These are phyloP conservation scores for Dryadula phaetusa DNA, from an alignment of 2,888 invertebrate genomes.

Conservation along the genomic window DNA sequence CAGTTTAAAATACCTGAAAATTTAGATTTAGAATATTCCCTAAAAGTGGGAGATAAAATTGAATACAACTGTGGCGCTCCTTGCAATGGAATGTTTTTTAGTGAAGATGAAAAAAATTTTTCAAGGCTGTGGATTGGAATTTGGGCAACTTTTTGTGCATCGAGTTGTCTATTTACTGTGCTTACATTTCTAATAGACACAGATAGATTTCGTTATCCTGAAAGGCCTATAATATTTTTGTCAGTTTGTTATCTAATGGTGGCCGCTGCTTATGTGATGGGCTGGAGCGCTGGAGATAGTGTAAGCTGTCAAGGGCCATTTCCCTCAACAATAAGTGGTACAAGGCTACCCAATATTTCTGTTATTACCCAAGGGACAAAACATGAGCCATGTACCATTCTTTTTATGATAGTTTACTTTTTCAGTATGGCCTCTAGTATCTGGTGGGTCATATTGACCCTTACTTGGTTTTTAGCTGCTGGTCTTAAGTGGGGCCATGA, in stretches of 20 bases:
- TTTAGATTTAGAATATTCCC: conserved; percentile 92
- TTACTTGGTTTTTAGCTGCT: conserved; percentile 98
- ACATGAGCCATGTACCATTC: conserved; percentile 93
- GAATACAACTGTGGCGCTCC: conserved; percentile 93
- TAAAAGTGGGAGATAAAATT: conserved; percentile 91
- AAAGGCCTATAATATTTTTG: conserved; percentile 98
- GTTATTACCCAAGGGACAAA: conserved; percentile 95
- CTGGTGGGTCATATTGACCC: conserved; percentile 98
- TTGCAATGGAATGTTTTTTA: conserved; percentile 96
- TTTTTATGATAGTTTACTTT: conserved; percentile 98
- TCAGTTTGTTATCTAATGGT: conserved; percentile 98
- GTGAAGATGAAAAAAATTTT: conserved; percentile 90
- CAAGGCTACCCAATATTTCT: conserved; percentile 90
- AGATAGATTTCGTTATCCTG: conserved; percentile 98
- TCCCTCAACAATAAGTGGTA: conserved; percentile 87
- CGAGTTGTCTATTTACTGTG: conserved; percentile 96
- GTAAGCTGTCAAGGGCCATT: conserved; percentile 94
- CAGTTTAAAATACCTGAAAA: conserved; percentile 93
- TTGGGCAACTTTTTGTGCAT: conserved; percentile 95
- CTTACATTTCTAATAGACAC: conserved; percentile 97
- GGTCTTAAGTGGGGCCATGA: conserved; percentile 99
- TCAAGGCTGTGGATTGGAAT: conserved; percentile 96
- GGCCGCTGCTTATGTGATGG: conserved; percentile 95
- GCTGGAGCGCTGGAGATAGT: conserved; percentile 92
- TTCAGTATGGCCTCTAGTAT: conserved; percentile 98